Conservation (phyloP, 1,140 invertebrate genomes). For the Schlechtendalia chinensis region DNA sequence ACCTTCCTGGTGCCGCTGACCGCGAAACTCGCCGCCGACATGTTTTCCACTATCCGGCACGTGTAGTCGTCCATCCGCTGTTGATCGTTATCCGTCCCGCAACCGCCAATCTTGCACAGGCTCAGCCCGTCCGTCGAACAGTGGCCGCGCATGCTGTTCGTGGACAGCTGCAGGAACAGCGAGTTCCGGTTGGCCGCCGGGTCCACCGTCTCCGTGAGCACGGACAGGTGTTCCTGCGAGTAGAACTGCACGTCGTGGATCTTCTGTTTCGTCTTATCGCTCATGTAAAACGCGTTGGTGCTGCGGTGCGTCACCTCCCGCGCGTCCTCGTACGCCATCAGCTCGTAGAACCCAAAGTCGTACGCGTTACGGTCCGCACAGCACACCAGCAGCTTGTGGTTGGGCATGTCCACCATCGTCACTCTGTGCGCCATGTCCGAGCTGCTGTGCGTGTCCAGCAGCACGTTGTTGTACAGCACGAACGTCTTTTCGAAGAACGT, state of each 20-base stretch:
- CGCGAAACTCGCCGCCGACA: constrained; percentile 70
- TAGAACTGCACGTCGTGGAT: constrained; percentile 78
- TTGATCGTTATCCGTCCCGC: constrained; percentile 50
- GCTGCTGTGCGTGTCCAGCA: neutral
- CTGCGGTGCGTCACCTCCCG: constrained; percentile 1
- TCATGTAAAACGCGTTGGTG: constrained; percentile 51
- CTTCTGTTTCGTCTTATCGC: constrained; percentile 53
- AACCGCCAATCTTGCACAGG: constrained; percentile 55
- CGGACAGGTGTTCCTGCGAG: constrained; percentile 71
- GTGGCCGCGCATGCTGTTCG: constrained; percentile 59
- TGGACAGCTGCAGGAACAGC: constrained; percentile 67
- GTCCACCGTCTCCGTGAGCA: constrained; percentile 21
- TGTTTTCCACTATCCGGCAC: constrained; percentile 66
- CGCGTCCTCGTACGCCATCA: constrained; percentile 14
- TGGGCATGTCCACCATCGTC: constrained; percentile 43
- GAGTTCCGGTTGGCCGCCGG: constrained; percentile 58
- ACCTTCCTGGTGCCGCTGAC: constrained; percentile 87
- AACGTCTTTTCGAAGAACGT: constrained; percentile 36
- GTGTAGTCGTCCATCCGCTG: constrained; percentile 59
- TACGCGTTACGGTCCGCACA: constrained; percentile 20
- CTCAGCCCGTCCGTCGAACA: constrained; percentile 54
- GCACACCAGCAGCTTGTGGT: constrained; percentile 23
- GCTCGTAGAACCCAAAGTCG: constrained; percentile 48
- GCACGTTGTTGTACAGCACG: constrained; percentile 2
- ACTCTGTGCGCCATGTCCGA: neutral